Evolutionary conservation across 2,113 vertebrate species (phyloP).

Genomic region (Labeo rohita): DNA sequence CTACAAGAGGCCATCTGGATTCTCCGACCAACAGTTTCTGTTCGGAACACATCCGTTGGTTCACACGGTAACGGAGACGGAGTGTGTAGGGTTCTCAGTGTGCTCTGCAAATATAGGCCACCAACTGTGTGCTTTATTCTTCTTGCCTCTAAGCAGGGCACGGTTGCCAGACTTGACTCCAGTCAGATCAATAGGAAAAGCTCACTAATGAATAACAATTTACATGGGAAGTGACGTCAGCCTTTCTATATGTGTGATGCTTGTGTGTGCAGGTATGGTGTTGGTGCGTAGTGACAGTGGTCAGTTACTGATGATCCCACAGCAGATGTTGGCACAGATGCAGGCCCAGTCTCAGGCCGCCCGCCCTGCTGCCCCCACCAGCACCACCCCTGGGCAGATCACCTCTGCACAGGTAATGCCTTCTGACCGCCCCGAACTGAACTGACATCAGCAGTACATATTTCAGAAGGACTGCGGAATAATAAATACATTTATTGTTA

Average conservation of each 20-base stretch:
- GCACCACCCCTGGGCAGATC: slow-evolving; percentile 83
- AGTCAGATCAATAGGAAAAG: slow-evolving; percentile 11
- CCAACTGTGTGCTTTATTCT: slow-evolving; percentile 45
- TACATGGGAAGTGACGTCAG: background rate
- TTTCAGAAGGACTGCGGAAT: background rate
- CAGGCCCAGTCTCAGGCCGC: slow-evolving; percentile 88
- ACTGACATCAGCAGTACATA: background rate
- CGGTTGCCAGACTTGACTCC: background rate
- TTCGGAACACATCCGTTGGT: slow-evolving; percentile 23
- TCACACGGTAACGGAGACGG: background rate
- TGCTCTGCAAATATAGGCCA: slow-evolving; percentile 42
- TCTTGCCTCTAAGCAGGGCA: slow-evolving; percentile 8
- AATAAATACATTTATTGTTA: background rate
- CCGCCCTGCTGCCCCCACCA: slow-evolving; percentile 85
- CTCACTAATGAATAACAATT: slow-evolving; percentile 12
- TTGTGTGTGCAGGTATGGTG: slow-evolving; percentile 86
- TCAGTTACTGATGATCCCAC: slow-evolving; percentile 94
- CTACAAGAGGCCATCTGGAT: slow-evolving; percentile 47
- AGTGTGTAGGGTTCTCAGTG: slow-evolving; percentile 28
- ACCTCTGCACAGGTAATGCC: slow-evolving; percentile 83
- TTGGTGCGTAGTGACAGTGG: slow-evolving; percentile 92
- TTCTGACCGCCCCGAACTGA: background rate
- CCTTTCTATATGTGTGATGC: background rate
- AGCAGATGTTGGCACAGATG: slow-evolving; percentile 94
- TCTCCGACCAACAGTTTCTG: slow-evolving; percentile 6